Evolutionary conservation across 64 coral and sea anemone species (phyloP).

Genomic region (Montipora capricornis): DNA sequence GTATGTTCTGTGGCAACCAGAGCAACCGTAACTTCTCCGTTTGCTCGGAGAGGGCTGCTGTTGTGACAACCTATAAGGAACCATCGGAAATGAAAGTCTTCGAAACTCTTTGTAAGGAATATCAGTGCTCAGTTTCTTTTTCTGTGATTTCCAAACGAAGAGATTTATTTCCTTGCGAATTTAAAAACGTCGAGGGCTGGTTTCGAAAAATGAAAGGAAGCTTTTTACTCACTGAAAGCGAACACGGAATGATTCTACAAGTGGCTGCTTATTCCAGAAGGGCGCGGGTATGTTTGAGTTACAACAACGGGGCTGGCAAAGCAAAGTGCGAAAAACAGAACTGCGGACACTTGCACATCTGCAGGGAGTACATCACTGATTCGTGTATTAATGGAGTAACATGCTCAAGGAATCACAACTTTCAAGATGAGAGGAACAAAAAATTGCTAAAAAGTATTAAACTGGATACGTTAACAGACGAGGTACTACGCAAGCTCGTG

Average conservation of each 20-base stretch:
- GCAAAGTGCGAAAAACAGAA: conserved; percentile 14
- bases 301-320: background rate
- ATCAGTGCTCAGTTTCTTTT: conserved; percentile 45
- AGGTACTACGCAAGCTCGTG: conserved; percentile 50
- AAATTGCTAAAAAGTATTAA: conserved; percentile 30
- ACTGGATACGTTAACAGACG: conserved; percentile 36
- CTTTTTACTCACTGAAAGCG: conserved; percentile 63
- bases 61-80: no score
- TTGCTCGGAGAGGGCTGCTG: no score
- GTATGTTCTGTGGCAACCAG: no score
- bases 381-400: conserved; percentile 38
- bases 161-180: conserved; percentile 56
- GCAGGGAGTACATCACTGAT: conserved; percentile 57
- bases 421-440: conserved; percentile 54
- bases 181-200: conserved; percentile 59
- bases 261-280: conserved; percentile 37
- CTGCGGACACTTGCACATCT: conserved; percentile 74
- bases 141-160: conserved; percentile 39
- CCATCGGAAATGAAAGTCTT: conserved; percentile 29
- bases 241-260: conserved; percentile 35
- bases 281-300: conserved; percentile 64
- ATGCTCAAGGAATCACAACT: conserved; percentile 61
- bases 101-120: conserved; percentile 50
- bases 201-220: conserved; percentile 36
- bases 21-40: no score